phyloP scores from a whole-genome alignment of 2,113 vertebrate species.

The Hymenochirus boettgeri region DNA sequence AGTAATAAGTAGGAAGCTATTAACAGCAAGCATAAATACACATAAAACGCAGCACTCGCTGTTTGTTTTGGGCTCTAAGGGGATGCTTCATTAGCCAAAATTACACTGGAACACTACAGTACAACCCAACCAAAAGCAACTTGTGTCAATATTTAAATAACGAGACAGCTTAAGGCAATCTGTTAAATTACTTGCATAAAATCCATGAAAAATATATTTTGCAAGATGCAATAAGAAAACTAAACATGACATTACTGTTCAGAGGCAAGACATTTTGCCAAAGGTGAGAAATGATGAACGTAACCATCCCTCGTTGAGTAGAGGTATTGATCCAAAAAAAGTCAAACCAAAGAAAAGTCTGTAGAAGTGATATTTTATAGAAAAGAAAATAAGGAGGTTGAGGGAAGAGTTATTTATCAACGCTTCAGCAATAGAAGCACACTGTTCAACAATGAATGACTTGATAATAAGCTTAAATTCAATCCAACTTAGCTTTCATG shows the following conservation, averaged over 20 bases:
- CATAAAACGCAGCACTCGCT: slow-evolving; percentile 14
- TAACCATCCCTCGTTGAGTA: neutral
- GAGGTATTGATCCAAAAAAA: too few relatives aligned
- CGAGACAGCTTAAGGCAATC: slow-evolving; percentile 10
- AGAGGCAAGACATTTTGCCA: neutral
- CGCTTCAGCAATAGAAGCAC: too few relatives aligned
- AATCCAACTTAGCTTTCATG: too few relatives aligned
- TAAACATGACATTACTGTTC: neutral
- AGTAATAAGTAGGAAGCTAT: slow-evolving; percentile 10
- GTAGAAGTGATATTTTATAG: too few relatives aligned
- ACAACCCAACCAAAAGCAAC: slow-evolving; percentile 8
- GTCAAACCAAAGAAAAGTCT: too few relatives aligned
- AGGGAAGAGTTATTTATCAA: too few relatives aligned
- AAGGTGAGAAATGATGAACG: neutral
- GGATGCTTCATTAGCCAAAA: slow-evolving; percentile 26
- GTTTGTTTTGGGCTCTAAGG: slow-evolving; percentile 4
- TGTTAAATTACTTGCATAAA: slow-evolving; percentile 5
- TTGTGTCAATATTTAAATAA: slow-evolving; percentile 30
- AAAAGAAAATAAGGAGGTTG: too few relatives aligned
- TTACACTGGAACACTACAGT: slow-evolving; percentile 3
- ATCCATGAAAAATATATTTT: slow-evolving; percentile 20
- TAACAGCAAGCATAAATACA: slow-evolving; percentile 23
- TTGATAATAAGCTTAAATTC: too few relatives aligned
- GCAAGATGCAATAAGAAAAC: slow-evolving; percentile 2
- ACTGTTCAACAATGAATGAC: too few relatives aligned